Evolutionary conservation across 2,888 invertebrate genomes (phyloP).

Genomic region (Drosophila rubida): DNA sequence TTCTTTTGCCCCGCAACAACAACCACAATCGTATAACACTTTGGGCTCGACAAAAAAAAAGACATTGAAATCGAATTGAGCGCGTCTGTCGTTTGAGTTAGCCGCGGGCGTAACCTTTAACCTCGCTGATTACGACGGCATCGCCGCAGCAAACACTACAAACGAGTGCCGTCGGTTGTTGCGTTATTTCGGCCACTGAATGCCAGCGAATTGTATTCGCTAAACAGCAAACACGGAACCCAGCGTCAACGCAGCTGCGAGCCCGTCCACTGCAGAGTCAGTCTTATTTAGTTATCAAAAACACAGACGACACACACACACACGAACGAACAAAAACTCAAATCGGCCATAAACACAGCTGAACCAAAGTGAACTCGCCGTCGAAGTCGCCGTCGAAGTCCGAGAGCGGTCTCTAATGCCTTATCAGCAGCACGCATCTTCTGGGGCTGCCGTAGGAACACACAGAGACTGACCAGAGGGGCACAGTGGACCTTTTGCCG

Average conservation of each 20-base stretch:
- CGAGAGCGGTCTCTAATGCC: constrained; percentile 48
- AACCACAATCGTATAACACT: constrained; percentile 6
- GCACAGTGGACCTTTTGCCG: constrained; percentile 23
- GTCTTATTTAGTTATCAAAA: constrained; percentile 60
- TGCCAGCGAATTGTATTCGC: constrained; percentile 8
- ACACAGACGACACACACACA: constrained; percentile 5
- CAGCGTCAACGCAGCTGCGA: constrained; percentile 31
- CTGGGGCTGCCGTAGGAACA: constrained; percentile 49
- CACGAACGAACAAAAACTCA: constrained; percentile 21
- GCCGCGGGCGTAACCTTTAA: constrained; percentile 63
- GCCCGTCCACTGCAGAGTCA: constrained; percentile 43
- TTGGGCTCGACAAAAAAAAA: background rate
- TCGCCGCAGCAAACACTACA: constrained; percentile 2
- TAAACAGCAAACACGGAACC: constrained; percentile 7
- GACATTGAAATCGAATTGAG: constrained; percentile 40
- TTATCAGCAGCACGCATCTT: constrained; percentile 70
- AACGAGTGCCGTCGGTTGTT: constrained; percentile 33
- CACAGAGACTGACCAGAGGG: constrained; percentile 39
- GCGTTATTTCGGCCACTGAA: background rate
- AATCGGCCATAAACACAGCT: constrained; percentile 35
- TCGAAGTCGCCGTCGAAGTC: background rate
- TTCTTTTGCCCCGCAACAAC: constrained; percentile 36
- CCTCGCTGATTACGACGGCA: constrained; percentile 53
- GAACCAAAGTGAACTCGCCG: too few species aligned
- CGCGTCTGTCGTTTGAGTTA: constrained; percentile 38